These are phyloP conservation scores for Boulengeromyrus knoepffleri DNA, from an alignment of 2,113 vertebrate genomes.

Conservation along the genomic window DNA sequence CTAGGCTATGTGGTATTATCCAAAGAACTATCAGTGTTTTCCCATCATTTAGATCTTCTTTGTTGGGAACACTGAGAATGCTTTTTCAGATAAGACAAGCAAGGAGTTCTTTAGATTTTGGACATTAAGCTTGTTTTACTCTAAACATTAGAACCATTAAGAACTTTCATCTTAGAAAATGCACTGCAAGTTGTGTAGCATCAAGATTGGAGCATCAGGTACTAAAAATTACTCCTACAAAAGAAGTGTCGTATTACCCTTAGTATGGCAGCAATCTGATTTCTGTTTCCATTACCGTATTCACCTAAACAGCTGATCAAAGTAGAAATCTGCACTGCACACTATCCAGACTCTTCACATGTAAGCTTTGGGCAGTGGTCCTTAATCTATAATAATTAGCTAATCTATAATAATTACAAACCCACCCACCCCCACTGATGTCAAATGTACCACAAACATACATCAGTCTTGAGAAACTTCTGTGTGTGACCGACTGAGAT, in stretches of 20 bases:
- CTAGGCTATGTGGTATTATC: neutral
- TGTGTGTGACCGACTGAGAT: neutral
- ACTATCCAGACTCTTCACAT: neutral
- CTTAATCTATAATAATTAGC: slow-evolving; percentile 1
- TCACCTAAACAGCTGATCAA: neutral
- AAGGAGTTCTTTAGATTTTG: neutral
- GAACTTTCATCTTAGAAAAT: neutral
- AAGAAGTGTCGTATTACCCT: neutral
- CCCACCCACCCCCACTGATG: neutral
- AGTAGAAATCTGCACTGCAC: neutral
- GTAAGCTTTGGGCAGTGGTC: neutral
- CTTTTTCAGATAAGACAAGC: neutral
- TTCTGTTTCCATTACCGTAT: neutral
- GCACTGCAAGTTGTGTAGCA: neutral
- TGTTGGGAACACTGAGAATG: neutral
- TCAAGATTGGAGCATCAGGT: neutral
- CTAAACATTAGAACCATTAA: neutral
- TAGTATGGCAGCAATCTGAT: neutral
- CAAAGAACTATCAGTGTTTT: neutral
- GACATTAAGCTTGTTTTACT: neutral
- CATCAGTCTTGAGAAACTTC: neutral
- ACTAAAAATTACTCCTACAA: neutral
- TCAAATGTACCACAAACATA: neutral
- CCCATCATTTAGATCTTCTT: neutral
- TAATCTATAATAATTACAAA: neutral